A percentile compares a stretch with the other conserved stretches of the same genome.
phyloP scores from a whole-genome alignment of 1,140 invertebrate species.

The Procambarus clarkii region DNA sequence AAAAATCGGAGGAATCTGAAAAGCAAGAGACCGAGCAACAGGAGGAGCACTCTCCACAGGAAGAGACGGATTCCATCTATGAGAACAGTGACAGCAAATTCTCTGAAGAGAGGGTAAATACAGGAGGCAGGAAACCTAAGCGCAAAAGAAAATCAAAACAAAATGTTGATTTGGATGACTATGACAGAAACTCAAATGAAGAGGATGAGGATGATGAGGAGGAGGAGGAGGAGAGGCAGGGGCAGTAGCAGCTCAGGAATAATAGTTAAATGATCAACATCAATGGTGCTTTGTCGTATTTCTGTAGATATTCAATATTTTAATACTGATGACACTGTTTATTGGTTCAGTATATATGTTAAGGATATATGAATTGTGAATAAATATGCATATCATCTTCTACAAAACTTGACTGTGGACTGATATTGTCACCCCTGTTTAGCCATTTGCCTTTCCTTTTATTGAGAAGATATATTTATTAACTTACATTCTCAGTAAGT shows the following conservation, averaged over 20 bases:
- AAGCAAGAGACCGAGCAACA: conserved; percentile 68
- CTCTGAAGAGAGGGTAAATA: neutral
- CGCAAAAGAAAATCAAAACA: neutral
- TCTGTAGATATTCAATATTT: neutral
- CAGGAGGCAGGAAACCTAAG: neutral
- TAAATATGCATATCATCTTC: neutral
- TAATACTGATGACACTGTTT: neutral
- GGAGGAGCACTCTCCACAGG: neutral
- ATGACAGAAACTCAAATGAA: neutral
- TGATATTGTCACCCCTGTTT: neutral
- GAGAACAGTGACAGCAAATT: neutral
- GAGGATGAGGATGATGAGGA: neutral
- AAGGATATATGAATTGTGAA: neutral
- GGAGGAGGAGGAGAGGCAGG: too few species aligned
- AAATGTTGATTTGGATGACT: neutral
- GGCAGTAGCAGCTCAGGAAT: neutral
- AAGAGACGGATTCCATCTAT: neutral
- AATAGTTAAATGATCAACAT: neutral
- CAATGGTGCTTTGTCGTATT: neutral
- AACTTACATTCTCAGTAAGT: neutral
- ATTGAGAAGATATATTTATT: neutral
- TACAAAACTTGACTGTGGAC: neutral
- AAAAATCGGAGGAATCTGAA: conserved; percentile 76
- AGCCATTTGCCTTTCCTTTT: neutral
- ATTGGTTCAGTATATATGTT: neutral